Conservation (phyloP, 2,888 invertebrate genomes). For the Pristionchus mayeri region DNA sequence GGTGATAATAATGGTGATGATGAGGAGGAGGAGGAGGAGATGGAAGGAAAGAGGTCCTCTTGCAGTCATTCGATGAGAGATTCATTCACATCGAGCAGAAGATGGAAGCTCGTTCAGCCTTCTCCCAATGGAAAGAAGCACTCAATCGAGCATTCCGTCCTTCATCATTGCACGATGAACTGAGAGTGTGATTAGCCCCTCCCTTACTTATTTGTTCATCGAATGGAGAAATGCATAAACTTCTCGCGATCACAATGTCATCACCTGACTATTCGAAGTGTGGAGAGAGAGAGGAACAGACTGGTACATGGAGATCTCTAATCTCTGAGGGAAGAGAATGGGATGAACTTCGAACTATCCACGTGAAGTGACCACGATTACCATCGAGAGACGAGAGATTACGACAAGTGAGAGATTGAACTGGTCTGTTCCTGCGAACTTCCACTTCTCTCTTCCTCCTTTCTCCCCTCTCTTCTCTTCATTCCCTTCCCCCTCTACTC, state of each 20-base stretch:
- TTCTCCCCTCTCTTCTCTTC: background rate
- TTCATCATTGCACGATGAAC: background rate
- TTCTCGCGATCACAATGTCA: background rate
- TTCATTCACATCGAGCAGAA: constrained; percentile 50
- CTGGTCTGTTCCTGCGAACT: constrained; percentile 6
- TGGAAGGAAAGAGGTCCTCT: background rate
- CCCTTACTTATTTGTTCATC: background rate
- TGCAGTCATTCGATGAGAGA: constrained; percentile 5
- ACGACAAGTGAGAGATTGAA: background rate
- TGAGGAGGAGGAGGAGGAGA: background rate
- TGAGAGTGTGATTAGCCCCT: background rate
- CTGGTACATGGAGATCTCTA: constrained; percentile 1
- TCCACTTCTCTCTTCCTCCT: background rate
- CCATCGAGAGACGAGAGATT: constrained; percentile 10
- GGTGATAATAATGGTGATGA: no score
- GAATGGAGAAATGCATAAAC: background rate
- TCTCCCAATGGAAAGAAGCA: background rate
- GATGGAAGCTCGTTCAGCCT: background rate
- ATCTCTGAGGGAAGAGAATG: background rate
- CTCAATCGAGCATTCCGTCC: background rate
- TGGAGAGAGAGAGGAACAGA: background rate
- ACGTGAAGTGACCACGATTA: constrained; percentile 16
- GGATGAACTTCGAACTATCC: constrained; percentile 13
- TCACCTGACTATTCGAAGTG: constrained; percentile 20
- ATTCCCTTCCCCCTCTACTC: background rate